These are phyloP conservation scores for Ceratothoa steindachneri DNA, from an alignment of 2,888 invertebrate genomes.

Conservation along the genomic window DNA sequence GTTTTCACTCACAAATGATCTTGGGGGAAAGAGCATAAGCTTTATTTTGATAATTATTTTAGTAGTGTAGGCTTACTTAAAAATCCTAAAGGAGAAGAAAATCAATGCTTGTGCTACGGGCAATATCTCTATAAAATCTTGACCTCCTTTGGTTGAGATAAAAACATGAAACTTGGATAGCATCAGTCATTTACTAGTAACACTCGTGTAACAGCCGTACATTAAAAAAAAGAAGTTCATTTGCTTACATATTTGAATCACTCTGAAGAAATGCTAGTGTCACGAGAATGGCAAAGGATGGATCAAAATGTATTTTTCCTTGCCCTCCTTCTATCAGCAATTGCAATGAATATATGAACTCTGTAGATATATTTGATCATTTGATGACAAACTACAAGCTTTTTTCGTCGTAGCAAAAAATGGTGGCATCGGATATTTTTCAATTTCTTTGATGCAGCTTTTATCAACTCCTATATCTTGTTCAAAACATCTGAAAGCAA, in stretches of 20 bases:
- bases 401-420: background rate
- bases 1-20: too few species aligned
- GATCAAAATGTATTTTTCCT: background rate
- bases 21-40: too few species aligned
- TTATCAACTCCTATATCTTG: background rate
- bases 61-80: background rate
- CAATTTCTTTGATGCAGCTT: background rate
- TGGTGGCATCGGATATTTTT: background rate
- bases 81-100: background rate
- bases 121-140: background rate
- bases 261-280: background rate
- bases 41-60: background rate
- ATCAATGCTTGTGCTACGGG: background rate
- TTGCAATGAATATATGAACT: background rate
- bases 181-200: background rate
- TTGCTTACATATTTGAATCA: background rate
- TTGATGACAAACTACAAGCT: background rate
- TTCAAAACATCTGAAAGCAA: background rate
- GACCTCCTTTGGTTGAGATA: background rate
- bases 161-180: background rate
- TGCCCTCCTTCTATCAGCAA: background rate
- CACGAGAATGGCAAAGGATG: background rate
- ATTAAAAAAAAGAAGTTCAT: background rate
- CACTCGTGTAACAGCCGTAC: background rate
- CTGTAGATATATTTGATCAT: background rate